Evolutionary conservation across 2,113 vertebrate species (phyloP), one percentile per base, ranked within the genome.

Genomic region (Symphodus melops): DNA sequence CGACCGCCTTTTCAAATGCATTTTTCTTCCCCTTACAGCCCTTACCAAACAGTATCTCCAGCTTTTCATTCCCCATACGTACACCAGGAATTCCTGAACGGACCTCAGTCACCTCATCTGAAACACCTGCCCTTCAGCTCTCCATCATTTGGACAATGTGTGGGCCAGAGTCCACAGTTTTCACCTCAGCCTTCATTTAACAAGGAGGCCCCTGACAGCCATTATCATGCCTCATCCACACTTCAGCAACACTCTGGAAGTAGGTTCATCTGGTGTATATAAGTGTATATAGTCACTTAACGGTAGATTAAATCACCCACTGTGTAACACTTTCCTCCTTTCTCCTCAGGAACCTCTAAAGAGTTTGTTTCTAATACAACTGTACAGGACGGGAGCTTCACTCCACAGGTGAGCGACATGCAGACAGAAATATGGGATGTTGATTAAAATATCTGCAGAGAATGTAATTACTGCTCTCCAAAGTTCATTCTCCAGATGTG

Each of bases 401-500:
- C 66, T 1, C 76, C 79, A 9, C 87, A 77, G 16, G 93, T 94
- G 65, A 55, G 79, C 13, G 49, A 46, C 39, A 41, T 17, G 56
- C 16, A 39, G 8, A 1, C 9, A 9, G 19, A 51, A 53, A 44
- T 59, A 17, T 6, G 19, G 41, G 33, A n/a, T 60, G 19, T 3
- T 48, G 51, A 13, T 44, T 19, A 9, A 62, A 19, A 1, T 10
- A 21, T 14, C 21, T 21, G 23, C 51, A 19, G 10, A 17, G 2
- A 25, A 25, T 25, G 2, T 25, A 2, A 2, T 25, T 39, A 39
- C 37, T 39, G 37, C 9, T 8, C 1, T 25, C 2, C 4, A 33
- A 33, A 5, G 28, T 5, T 33, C 28, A 33, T 33, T 33, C 28
- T 5, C 6, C 28, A 33, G 6, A 33, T 33, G 28, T 33, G 28